phyloP scores from a whole-genome alignment of 2,797 vertebrate species.

The Phaenicophaeus curvirostris region DNA sequence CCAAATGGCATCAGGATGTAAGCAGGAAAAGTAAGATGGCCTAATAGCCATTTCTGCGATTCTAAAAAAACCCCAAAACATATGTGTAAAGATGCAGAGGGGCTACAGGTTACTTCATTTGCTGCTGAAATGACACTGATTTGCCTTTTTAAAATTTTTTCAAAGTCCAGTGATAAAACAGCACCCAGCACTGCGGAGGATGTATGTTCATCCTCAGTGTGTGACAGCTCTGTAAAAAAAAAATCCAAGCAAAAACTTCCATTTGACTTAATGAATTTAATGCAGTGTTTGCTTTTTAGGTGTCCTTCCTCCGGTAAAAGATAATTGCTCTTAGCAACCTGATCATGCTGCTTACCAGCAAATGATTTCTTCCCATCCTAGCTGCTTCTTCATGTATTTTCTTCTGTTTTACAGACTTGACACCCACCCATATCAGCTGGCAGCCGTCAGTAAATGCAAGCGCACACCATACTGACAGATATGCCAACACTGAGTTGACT shows the following conservation, averaged over 20 bases:
- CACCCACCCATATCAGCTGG: slow-evolving; percentile 73
- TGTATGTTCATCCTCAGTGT: background rate
- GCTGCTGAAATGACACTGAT: background rate
- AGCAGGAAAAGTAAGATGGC: background rate
- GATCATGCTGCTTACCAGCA: background rate
- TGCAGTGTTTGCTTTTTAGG: background rate
- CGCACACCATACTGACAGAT: slow-evolving; percentile 73
- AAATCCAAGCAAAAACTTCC: background rate
- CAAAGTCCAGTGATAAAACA: background rate
- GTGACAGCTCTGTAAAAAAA: background rate
- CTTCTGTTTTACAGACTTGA: slow-evolving; percentile 42
- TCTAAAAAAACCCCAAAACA: background rate
- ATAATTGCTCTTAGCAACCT: background rate
- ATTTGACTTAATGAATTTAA: background rate
- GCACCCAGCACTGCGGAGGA: background rate
- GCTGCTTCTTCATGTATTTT: background rate
- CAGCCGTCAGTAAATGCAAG: slow-evolving; percentile 52
- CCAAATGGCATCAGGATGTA: background rate
- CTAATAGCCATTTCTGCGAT: background rate
- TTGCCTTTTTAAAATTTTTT: background rate
- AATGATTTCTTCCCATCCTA: background rate
- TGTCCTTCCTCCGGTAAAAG: background rate
- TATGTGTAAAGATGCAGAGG: background rate
- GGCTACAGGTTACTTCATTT: background rate
- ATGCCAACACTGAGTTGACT: slow-evolving; percentile 46